Conservation (phyloP, 2,888 invertebrate species). For the Drosophila recens region DNA sequence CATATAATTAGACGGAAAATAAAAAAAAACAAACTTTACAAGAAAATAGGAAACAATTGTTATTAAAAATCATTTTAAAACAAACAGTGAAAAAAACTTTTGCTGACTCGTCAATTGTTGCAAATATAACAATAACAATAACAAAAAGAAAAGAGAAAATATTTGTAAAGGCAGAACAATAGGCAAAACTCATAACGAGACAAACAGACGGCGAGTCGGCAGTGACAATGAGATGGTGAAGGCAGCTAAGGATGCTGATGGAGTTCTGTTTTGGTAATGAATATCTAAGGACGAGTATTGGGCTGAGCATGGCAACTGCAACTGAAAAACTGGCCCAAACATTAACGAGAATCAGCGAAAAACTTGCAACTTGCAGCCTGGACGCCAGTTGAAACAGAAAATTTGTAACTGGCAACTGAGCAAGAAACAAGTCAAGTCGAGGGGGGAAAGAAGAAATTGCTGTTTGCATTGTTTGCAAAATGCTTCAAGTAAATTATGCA, state of each 20-base stretch:
- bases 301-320: slow-evolving; percentile 24
- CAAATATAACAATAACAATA: slow-evolving; percentile 25
- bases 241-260: slow-evolving; percentile 32
- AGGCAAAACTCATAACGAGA: slow-evolving; percentile 58
- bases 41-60: slow-evolving; percentile 53
- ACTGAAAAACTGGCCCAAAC: slow-evolving; percentile 62
- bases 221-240: slow-evolving; percentile 49
- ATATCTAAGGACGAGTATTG: slow-evolving; percentile 25
- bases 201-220: slow-evolving; percentile 45
- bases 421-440: not conserved
- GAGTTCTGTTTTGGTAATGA: slow-evolving; percentile 59
- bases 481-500: slow-evolving; percentile 76
- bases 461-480: slow-evolving; percentile 70
- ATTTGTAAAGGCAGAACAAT: slow-evolving; percentile 19
- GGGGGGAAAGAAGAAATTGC: slow-evolving; percentile 7
- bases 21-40: slow-evolving; percentile 29
- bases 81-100: slow-evolving; percentile 46
- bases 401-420: slow-evolving; percentile 38
- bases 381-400: slow-evolving; percentile 24
- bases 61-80: slow-evolving; percentile 65
- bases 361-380: slow-evolving; percentile 61
- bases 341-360: slow-evolving; percentile 75
- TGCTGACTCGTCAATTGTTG: slow-evolving; percentile 24
- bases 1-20: slow-evolving; percentile 17
- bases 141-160: slow-evolving; percentile 16